Conservation (phyloP, 2,113 vertebrate species). For the Corynorhinus townsendii region DNA sequence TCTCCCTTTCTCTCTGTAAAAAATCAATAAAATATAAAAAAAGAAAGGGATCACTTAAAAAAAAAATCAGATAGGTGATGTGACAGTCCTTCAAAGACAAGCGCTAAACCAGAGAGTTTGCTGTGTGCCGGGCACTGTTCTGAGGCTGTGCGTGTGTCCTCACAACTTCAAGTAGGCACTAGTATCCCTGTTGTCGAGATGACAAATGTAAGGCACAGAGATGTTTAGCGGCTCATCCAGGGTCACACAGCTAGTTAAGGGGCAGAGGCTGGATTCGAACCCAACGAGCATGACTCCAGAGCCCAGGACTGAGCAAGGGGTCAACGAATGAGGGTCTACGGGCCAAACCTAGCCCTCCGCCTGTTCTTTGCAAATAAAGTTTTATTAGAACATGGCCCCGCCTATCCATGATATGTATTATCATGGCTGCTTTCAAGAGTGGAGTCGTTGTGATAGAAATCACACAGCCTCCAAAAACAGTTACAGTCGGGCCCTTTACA, state of each 20-base stretch:
- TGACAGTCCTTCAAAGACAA: background rate
- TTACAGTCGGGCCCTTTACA: background rate
- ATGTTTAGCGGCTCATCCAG: background rate
- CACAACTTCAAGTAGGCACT: background rate
- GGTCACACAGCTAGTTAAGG: background rate
- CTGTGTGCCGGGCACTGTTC: background rate
- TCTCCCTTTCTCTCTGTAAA: too few relatives aligned
- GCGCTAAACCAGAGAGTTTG: background rate
- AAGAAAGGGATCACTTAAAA: too few relatives aligned
- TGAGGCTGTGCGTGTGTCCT: background rate
- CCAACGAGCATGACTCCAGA: background rate
- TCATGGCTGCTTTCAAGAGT: background rate
- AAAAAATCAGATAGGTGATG: background rate
- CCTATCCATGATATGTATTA: background rate
- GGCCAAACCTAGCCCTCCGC: background rate
- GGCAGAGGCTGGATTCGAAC: background rate
- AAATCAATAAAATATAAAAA: too few relatives aligned
- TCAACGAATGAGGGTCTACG: background rate
- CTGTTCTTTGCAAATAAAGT: constrained; percentile 23
- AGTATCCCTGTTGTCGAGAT: background rate
- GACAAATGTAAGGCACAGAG: background rate
- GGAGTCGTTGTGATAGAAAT: background rate
- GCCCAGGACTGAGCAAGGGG: background rate
- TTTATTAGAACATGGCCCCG: background rate
- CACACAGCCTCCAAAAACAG: background rate